These are phyloP conservation scores for Dinoponera quadriceps DNA, from an alignment of 1,140 invertebrate genomes.

Conservation along the genomic window DNA sequence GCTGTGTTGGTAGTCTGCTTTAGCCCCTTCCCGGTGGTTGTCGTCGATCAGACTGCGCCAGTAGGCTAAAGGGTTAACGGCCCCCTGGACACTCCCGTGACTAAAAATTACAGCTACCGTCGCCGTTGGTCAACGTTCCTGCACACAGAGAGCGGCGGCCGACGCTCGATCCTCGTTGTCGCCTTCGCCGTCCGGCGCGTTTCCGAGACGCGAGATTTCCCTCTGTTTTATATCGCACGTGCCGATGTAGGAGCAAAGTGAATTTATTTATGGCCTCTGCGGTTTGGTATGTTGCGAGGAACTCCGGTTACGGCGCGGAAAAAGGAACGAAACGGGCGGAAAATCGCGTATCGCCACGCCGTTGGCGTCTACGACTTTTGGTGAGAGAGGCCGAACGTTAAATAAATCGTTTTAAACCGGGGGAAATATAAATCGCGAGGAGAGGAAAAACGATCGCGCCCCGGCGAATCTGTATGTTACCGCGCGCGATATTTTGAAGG, in stretches of 20 bases:
- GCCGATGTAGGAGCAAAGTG: constrained; percentile 44
- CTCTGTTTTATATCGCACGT: constrained; percentile 29
- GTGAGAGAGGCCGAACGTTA: constrained; percentile 43
- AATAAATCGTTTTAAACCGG: constrained; percentile 59
- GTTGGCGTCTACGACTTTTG: constrained; percentile 40
- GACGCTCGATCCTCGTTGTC: neutral
- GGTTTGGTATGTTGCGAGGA: constrained; percentile 35
- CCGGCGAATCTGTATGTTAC: constrained; percentile 39
- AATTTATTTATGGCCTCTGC: constrained; percentile 61
- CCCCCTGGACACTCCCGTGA: constrained; percentile 47
- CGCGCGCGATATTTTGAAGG: constrained; percentile 7
- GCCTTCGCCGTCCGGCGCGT: neutral
- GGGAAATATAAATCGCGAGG: constrained; percentile 50
- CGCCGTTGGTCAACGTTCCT: constrained; percentile 22
- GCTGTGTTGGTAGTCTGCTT: neutral
- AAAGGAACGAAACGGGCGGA: constrained; percentile 32
- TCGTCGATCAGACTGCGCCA: constrained; percentile 35
- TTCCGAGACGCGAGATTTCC: constrained; percentile 44
- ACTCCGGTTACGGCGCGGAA: constrained; percentile 26
- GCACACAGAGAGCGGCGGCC: neutral
- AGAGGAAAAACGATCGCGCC: constrained; percentile 35
- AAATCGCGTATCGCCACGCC: constrained; percentile 45
- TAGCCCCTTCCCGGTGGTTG: constrained; percentile 33
- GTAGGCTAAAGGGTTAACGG: constrained; percentile 74
- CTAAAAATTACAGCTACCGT: constrained; percentile 61